Evolutionary conservation across 2,113 vertebrate species (phyloP).

Genomic region (Pycnonotus jocosus): DNA sequence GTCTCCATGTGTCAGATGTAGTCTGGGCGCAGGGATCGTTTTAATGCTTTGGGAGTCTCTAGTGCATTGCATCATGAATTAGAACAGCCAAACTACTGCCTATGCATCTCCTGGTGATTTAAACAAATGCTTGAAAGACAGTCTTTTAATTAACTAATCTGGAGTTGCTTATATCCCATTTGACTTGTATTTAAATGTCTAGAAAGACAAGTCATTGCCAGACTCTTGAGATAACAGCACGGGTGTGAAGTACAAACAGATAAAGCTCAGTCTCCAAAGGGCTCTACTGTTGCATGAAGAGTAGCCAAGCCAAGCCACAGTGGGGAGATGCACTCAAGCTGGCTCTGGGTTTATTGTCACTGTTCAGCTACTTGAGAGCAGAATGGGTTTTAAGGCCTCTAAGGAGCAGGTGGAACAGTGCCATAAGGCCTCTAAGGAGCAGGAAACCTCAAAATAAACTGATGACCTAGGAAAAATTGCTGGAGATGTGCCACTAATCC

Average conservation of each 20-base stretch:
- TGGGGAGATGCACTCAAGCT: neutral
- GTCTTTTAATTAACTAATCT: neutral
- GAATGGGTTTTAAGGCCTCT: neutral
- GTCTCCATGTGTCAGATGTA: neutral
- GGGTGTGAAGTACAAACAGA: neutral
- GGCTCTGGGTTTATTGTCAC: neutral
- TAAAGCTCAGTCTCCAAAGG: neutral
- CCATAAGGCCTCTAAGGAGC: neutral
- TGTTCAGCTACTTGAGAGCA: neutral
- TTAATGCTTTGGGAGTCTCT: neutral
- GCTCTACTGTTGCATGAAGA: neutral
- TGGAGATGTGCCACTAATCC: neutral
- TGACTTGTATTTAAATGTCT: neutral
- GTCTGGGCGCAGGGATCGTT: neutral
- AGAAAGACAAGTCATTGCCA: neutral
- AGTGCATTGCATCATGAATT: fast-evolving
- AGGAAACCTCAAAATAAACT: neutral
- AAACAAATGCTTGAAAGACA: neutral
- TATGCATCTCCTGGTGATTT: neutral
- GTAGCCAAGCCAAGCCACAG: neutral
- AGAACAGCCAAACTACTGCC: neutral
- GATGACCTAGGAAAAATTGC: neutral
- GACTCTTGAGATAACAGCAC: neutral
- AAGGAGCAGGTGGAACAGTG: neutral
- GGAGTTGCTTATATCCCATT: neutral